These are phyloP conservation scores for Carassius auratus DNA, from an alignment of 2,113 vertebrate species.

Conservation along the genomic window DNA sequence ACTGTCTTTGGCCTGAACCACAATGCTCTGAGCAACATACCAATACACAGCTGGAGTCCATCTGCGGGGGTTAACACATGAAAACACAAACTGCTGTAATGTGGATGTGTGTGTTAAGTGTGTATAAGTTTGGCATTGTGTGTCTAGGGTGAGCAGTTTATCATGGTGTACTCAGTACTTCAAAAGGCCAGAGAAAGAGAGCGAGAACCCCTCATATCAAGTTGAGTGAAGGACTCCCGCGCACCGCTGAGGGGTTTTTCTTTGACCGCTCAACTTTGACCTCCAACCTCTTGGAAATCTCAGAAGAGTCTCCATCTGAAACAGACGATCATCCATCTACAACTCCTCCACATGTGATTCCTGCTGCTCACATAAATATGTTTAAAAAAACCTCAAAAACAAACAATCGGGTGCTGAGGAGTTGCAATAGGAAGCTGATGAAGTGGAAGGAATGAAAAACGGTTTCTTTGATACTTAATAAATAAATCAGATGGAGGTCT, in stretches of 20 bases:
- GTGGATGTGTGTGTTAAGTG: slow-evolving; percentile 12
- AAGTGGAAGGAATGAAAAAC: slow-evolving; percentile 28
- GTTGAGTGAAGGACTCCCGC: slow-evolving; percentile 4
- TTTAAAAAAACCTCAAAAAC: slow-evolving; percentile 24
- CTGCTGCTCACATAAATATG: slow-evolving; percentile 21
- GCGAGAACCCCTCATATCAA: slow-evolving; percentile 19
- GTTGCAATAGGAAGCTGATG: slow-evolving; percentile 19
- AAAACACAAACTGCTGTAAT: slow-evolving; percentile 23
- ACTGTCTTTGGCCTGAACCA: slow-evolving; percentile 23
- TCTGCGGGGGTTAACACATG: not conserved
- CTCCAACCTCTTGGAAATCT: slow-evolving; percentile 22
- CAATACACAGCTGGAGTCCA: slow-evolving; percentile 29
- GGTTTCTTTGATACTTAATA: slow-evolving; percentile 34
- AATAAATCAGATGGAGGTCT: slow-evolving; percentile 32
- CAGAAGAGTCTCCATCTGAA: slow-evolving; percentile 24
- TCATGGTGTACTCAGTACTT: not conserved
- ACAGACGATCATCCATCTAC: not conserved
- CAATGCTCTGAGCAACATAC: slow-evolving; percentile 7
- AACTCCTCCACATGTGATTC: slow-evolving; percentile 24
- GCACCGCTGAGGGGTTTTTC: not conserved
- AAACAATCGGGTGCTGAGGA: not conserved
- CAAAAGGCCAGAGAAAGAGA: slow-evolving; percentile 15
- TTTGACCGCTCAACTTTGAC: slow-evolving; percentile 4
- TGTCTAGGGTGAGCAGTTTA: slow-evolving; percentile 1
- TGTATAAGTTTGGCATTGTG: slow-evolving; percentile 17